Evolutionary conservation across 2,888 invertebrate species (phyloP).

Genomic region (Graphium colonna): DNA sequence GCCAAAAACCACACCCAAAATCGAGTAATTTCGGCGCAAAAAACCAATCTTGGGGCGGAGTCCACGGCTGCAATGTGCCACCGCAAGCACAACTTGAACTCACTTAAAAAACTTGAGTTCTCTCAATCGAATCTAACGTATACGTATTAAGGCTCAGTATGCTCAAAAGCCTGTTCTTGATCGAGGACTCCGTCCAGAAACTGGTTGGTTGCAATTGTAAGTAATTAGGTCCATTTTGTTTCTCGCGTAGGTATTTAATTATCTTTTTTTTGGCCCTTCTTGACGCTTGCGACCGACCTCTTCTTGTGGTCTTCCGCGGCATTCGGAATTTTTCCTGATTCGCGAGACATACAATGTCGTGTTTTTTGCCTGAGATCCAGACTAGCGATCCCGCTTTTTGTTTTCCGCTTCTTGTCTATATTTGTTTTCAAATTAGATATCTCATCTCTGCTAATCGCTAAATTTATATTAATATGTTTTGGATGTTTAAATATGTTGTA

Average conservation of each 20-base stretch:
- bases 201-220: conserved; percentile 35
- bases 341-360: conserved; percentile 4
- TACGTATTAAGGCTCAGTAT: conserved; percentile 4
- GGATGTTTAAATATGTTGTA: no score
- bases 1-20: conserved; percentile 25
- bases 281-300: neutral
- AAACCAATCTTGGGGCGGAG: conserved; percentile 27
- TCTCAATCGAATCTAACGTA: neutral
- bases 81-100: conserved; percentile 9
- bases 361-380: no score
- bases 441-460: no score
- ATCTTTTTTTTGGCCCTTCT: no score
- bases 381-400: no score
- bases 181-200: conserved; percentile 8
- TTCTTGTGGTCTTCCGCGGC: conserved; percentile 18
- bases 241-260: conserved; percentile 39
- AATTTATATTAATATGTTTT: no score
- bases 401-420: no score
- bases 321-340: conserved; percentile 18
- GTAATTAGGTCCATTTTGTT: conserved; percentile 52
- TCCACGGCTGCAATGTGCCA: conserved; percentile 25
- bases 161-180: conserved; percentile 5
- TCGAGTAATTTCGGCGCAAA: conserved; percentile 25
- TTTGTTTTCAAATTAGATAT: no score
- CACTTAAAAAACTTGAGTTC: neutral